A percentile compares a stretch with the other conserved stretches of the same genome.
Evolutionary conservation across 2,113 vertebrate genomes (phyloP).

Genomic region (Patagioenas fasciata): DNA sequence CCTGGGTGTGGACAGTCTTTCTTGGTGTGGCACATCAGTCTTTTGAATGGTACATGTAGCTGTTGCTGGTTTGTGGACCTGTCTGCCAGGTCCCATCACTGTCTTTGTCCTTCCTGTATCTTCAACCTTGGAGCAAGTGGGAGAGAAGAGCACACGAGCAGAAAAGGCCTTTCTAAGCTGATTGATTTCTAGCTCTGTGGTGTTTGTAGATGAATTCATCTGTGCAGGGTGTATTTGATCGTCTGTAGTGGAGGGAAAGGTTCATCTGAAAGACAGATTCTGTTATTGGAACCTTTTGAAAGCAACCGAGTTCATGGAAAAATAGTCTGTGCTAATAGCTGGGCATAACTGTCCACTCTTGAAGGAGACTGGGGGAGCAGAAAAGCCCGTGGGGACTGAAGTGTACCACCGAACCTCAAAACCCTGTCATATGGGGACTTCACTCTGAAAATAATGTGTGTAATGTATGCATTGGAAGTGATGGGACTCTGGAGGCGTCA

Average conservation of each 20-base stretch:
- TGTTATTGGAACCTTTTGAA: background rate
- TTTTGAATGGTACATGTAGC: rapidly evolving
- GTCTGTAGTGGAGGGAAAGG: background rate
- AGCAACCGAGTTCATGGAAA: background rate
- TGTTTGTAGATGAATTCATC: background rate
- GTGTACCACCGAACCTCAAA: background rate
- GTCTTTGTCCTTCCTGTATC: background rate
- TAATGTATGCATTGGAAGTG: background rate
- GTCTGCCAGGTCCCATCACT: background rate
- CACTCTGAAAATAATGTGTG: rapidly evolving
- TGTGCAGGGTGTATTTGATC: background rate
- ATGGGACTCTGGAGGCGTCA: background rate
- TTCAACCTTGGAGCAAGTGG: background rate
- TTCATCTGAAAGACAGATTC: background rate
- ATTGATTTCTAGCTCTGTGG: background rate
- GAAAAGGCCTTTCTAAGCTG: background rate
- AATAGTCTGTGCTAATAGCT: background rate
- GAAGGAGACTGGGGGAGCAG: background rate
- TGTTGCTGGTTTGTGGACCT: too few species aligned
- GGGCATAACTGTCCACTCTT: rapidly evolving
- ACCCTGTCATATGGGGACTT: background rate
- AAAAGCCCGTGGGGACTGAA: background rate
- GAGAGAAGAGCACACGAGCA: background rate
- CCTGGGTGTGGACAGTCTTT: rapidly evolving
- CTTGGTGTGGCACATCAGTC: background rate